Conservation (phyloP, 1,140 invertebrate genomes). For the Lordiphosa stackelbergi region DNA sequence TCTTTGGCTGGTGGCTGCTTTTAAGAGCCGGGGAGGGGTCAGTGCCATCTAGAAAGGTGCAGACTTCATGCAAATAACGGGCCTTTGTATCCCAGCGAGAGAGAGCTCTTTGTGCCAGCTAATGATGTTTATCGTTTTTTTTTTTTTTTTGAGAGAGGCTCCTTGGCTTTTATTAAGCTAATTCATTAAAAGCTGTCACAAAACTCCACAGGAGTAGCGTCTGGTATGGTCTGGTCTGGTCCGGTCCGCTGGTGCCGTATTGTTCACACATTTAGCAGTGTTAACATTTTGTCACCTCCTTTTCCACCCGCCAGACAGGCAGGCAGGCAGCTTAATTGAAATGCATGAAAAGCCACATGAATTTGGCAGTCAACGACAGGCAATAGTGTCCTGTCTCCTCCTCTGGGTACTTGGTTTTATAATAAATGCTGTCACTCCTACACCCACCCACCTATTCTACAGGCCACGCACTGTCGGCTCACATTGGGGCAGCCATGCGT, state of each 20-base stretch:
- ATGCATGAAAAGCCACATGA: conserved; percentile 68
- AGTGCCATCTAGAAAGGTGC: conserved; percentile 58
- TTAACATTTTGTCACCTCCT: conserved; percentile 41
- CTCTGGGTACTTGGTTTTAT: conserved; percentile 35
- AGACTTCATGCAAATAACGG: conserved; percentile 69
- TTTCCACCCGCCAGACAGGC: conserved; percentile 10
- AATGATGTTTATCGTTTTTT: conserved; percentile 66
- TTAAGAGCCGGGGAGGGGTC: conserved; percentile 35
- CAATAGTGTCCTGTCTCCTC: conserved; percentile 4
- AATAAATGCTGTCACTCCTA: conserved; percentile 41
- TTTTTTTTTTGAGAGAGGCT: conserved; percentile 14
- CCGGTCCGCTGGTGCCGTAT: conserved; percentile 15
- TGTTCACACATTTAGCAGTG: conserved; percentile 52
- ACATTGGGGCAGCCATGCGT: conserved; percentile 47
- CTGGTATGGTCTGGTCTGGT: conserved; percentile 1
- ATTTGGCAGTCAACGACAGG: conserved; percentile 58
- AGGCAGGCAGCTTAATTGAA: conserved; percentile 62
- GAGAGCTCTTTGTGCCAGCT: conserved; percentile 46
- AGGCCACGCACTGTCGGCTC: conserved; percentile 34
- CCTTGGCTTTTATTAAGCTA: conserved; percentile 58
- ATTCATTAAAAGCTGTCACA: conserved; percentile 63
- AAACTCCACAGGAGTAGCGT: conserved; percentile 19
- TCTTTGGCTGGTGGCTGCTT: neutral
- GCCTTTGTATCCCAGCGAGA: conserved; percentile 47
- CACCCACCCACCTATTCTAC: conserved; percentile 6